Evolutionary conservation across 2,113 vertebrate species (phyloP).

Genomic region (Aix galericulata): DNA sequence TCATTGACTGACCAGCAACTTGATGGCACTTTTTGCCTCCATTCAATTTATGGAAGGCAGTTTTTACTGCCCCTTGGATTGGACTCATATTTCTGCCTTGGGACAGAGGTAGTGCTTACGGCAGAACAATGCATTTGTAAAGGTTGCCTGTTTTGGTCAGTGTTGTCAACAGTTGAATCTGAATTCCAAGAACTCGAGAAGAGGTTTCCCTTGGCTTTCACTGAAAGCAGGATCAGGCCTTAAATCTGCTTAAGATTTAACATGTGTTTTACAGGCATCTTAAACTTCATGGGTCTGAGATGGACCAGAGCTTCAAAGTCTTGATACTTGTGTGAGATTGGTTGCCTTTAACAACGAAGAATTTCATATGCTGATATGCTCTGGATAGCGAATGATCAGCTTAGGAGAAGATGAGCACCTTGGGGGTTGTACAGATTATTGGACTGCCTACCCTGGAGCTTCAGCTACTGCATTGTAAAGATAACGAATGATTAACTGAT

Average conservation of each 20-base stretch:
- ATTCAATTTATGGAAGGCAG: background rate
- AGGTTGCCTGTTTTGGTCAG: background rate
- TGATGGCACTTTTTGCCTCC: background rate
- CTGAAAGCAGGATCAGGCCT: background rate
- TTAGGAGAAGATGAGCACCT: slow-evolving; percentile 30
- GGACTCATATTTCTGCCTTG: background rate
- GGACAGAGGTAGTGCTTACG: background rate
- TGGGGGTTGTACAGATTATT: slow-evolving; percentile 49
- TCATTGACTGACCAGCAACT: background rate
- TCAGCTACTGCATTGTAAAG: slow-evolving; percentile 37
- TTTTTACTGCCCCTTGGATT: background rate
- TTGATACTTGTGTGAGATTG: slow-evolving; percentile 7
- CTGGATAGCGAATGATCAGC: slow-evolving; percentile 49
- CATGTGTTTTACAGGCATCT: background rate
- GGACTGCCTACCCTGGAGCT: slow-evolving; percentile 12
- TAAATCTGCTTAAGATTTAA: background rate
- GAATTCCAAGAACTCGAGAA: background rate
- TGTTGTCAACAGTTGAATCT: background rate
- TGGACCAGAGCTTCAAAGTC: background rate
- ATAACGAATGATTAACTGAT: slow-evolving; percentile 65
- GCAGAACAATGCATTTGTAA: background rate
- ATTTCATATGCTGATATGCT: background rate
- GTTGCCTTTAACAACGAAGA: slow-evolving; percentile 27
- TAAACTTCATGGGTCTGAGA: background rate
- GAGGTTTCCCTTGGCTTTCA: background rate